phyloP scores from a whole-genome alignment of 1,140 invertebrate species.

The Diprion similis region DNA sequence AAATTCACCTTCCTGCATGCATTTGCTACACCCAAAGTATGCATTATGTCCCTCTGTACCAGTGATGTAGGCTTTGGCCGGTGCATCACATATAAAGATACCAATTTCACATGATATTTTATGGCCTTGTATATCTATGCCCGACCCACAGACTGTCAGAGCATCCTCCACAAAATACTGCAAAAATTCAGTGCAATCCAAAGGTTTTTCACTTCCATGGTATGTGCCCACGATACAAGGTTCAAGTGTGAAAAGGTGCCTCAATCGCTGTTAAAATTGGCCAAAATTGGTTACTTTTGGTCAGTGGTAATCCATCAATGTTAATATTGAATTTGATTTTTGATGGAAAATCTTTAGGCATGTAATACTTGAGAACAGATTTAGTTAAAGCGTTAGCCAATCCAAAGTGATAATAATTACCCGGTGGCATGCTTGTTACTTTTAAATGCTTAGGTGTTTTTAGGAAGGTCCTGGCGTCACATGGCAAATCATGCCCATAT shows the following conservation, averaged over 20 bases:
- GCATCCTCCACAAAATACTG: slow-evolving; percentile 26
- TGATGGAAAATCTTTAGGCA: not conserved
- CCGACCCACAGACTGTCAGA: not conserved
- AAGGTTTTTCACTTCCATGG: slow-evolving; percentile 26
- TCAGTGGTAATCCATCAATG: slow-evolving; percentile 28
- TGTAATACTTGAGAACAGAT: slow-evolving; percentile 22
- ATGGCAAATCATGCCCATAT: slow-evolving; percentile 19
- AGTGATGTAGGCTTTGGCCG: slow-evolving; percentile 47
- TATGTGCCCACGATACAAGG: slow-evolving; percentile 27
- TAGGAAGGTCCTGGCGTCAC: slow-evolving; percentile 22
- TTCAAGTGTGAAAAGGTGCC: slow-evolving; percentile 27
- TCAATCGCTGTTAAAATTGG: slow-evolving; percentile 28
- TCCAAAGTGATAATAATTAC: slow-evolving; percentile 26
- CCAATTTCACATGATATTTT: not conserved
- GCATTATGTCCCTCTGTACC: slow-evolving; percentile 45
- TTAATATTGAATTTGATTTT: slow-evolving; percentile 18
- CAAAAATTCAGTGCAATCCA: slow-evolving; percentile 26
- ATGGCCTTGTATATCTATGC: not conserved
- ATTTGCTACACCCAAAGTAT: slow-evolving; percentile 48
- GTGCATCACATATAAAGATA: slow-evolving; percentile 28
- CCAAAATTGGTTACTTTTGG: slow-evolving; percentile 31
- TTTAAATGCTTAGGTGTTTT: slow-evolving; percentile 17
- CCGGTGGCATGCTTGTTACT: slow-evolving; percentile 3
- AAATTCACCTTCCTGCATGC: slow-evolving; percentile 36
- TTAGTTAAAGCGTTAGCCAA: slow-evolving; percentile 13